Evolutionary conservation across 2,888 invertebrate species (phyloP).

Genomic region (Eilema caniola): DNA sequence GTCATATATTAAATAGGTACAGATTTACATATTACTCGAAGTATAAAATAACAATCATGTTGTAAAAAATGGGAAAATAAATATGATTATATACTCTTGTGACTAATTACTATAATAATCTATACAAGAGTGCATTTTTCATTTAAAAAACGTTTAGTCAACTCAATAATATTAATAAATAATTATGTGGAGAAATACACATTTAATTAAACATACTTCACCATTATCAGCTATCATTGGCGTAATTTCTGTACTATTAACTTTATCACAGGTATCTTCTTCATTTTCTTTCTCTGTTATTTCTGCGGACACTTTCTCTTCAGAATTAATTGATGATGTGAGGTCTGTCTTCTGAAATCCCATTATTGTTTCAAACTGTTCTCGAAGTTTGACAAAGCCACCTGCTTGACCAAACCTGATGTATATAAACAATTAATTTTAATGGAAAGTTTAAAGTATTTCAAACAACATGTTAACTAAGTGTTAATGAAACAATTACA

Average conservation of each 20-base stretch:
- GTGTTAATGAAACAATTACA: constrained; percentile 43
- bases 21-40: too few relatives aligned
- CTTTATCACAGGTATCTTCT: constrained; percentile 64
- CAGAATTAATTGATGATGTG: constrained; percentile 73
- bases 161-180: neutral
- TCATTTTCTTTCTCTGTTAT: constrained; percentile 76
- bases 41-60: too few relatives aligned
- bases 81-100: too few relatives aligned
- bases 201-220: constrained; percentile 64
- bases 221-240: constrained; percentile 67
- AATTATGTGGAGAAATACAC: neutral
- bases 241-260: constrained; percentile 61
- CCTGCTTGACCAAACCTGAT: constrained; percentile 94
- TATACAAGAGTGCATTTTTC: too few relatives aligned
- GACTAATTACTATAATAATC: too few relatives aligned
- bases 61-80: too few relatives aligned
- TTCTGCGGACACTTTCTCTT: constrained; percentile 79
- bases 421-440: neutral
- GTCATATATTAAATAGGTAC: too few relatives aligned
- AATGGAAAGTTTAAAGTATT: neutral
- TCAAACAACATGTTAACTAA: neutral
- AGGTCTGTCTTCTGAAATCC: constrained; percentile 85
- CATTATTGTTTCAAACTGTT: constrained; percentile 93
- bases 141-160: neutral
- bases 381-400: constrained; percentile 95